These are phyloP conservation scores for Taeniopygia guttata DNA, from an alignment of 2,797 vertebrate species.

Conservation along the genomic window DNA sequence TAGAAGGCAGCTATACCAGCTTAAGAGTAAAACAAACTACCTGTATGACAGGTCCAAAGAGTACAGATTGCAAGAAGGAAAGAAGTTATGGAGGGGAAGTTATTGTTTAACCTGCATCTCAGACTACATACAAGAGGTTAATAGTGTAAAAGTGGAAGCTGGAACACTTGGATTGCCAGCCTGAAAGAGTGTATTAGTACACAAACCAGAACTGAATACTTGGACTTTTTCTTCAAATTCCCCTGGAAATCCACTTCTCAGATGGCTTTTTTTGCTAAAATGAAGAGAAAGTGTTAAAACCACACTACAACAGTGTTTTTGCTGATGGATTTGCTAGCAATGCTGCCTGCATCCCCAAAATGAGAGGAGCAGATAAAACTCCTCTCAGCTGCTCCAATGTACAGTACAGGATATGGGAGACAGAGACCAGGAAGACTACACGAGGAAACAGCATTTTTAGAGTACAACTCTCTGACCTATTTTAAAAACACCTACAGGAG, in stretches of 20 bases:
- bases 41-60: neutral
- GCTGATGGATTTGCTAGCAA: neutral
- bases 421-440: neutral
- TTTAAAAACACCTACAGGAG: neutral
- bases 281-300: neutral
- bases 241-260: neutral
- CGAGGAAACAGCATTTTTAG: neutral
- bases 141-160: accelerated
- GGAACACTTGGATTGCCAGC: neutral
- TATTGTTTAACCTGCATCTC: slow-evolving; percentile 48
- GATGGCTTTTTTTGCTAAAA: neutral
- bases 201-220: neutral
- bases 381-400: neutral
- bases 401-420: neutral
- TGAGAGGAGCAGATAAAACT: neutral
- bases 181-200: neutral
- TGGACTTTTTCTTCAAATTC: neutral
- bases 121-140: neutral
- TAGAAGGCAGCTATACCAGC: neutral
- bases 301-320: accelerated
- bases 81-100: neutral
- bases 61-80: neutral
- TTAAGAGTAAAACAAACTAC: neutral
- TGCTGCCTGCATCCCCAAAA: neutral
- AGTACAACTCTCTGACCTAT: neutral